A percentile compares a stretch with the other conserved stretches of the same genome.
Conservation (phyloP, 2,113 vertebrate species). For the Prunella himalayana region DNA sequence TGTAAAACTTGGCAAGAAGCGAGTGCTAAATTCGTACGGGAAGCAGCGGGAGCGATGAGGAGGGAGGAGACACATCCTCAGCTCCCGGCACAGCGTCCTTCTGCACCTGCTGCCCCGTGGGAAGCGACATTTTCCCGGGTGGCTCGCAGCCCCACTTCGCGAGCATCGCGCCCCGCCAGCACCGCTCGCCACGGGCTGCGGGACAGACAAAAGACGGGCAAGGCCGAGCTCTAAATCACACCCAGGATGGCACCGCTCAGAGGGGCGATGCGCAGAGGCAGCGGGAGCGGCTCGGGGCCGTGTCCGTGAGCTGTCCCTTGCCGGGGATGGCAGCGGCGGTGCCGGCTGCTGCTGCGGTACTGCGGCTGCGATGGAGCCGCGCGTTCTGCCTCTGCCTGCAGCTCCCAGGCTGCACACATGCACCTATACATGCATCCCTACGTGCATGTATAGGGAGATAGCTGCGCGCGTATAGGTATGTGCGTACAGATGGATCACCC, state of each 20-base stretch:
- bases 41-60: rapidly evolving
- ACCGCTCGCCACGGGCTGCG: not conserved
- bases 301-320: not conserved
- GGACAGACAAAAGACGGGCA: not conserved
- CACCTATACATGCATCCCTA: not conserved
- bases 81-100: not conserved
- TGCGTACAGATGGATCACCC: rapidly evolving
- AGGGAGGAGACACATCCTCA: not conserved
- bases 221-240: not conserved
- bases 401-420: not conserved
- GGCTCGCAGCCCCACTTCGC: not conserved
- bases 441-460: rapidly evolving
- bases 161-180: not conserved
- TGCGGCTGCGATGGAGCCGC: not conserved
- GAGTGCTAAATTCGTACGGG: not conserved
- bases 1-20: not conserved
- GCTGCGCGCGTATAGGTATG: rapidly evolving
- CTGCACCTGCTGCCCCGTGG: not conserved
- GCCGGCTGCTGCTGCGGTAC: not conserved
- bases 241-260: rapidly evolving
- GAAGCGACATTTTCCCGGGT: not conserved
- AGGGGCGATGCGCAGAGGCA: not conserved
- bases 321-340: not conserved
- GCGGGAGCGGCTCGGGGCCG: not conserved
- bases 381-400: not conserved